Base-by-base conservation (phyloP, 2,113 vertebrate species). In the Cephalopterus ornatus region DNA sequence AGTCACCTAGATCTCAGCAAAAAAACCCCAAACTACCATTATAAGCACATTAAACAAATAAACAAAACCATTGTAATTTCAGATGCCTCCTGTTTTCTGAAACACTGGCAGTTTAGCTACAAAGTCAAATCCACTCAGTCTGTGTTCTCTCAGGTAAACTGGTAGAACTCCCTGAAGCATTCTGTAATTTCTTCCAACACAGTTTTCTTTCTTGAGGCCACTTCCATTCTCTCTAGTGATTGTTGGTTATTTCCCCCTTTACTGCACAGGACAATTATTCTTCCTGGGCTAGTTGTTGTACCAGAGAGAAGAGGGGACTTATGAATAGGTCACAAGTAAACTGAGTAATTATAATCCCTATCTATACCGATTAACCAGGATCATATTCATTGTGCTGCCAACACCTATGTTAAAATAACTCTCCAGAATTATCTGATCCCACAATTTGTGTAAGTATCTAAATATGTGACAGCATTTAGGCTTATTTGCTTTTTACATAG, bases 281-380 rank as follows among this genome's bases (percentile, higher is more conserved):
- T 78, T 81, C 21, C 18, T 67, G 67, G 17, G n/a, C 15, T 63
- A 74, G 58, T 7, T 61, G 6, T 30, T 91, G 22, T 16, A 66
- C n/a, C 3, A 2, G 24, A 63, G 28, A 39, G 10, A 63, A 63
- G 89, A 49, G 41, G 9, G 3, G 26, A 66, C 14, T 85, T 50
- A 6, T 0, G 16, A 5, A 7, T 13, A 62, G 9, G 6, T 56
- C 66, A 61, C 41, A 70, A 30, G 37, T 0, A 1, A 76, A 76
- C 27, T 66, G 80, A 91, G 50, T 75, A 1, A 50, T 50, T 88
- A 53, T 41, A 61, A 61, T 15, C 20, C 11, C 9, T 14, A 28
- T 30, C 42, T 30, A 8, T 44, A 44, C 12, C 30, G 42, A 62
- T 21, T 53, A 81, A 55, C 7, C 39, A 19, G 12, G 30, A 14